phyloP scores from a whole-genome alignment of 2,888 invertebrate genomes.

The Hypselothyrea guttata region DNA sequence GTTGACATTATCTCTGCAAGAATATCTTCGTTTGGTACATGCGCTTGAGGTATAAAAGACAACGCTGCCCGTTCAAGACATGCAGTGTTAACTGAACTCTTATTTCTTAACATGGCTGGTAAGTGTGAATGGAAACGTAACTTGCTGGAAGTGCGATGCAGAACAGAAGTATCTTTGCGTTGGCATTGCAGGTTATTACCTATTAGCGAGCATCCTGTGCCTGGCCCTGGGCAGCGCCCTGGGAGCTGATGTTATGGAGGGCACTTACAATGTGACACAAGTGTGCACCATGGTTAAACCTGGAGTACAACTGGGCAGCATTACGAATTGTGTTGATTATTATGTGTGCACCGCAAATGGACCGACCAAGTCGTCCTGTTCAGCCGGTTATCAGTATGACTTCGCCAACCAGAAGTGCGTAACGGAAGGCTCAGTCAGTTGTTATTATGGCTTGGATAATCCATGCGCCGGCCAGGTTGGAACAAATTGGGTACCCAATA shows the following conservation, averaged over 20 bases:
- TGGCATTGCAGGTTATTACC: constrained; percentile 36
- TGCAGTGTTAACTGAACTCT: constrained; percentile 24
- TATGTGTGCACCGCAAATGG: constrained; percentile 38
- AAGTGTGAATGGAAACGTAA: constrained; percentile 11
- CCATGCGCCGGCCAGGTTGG: constrained; percentile 27
- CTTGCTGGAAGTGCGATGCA: background rate
- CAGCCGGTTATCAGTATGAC: constrained; percentile 31
- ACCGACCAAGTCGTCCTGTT: constrained; percentile 29
- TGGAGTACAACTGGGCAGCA: constrained; percentile 51
- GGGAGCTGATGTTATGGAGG: constrained; percentile 35
- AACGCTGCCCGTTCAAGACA: constrained; percentile 6
- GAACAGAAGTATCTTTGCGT: background rate
- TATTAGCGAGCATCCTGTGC: constrained; percentile 47
- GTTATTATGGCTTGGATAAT: constrained; percentile 43
- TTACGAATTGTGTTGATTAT: constrained; percentile 46
- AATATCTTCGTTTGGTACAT: background rate
- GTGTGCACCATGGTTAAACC: constrained; percentile 34
- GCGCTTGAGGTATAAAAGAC: constrained; percentile 31
- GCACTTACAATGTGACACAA: constrained; percentile 60
- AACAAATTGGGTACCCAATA: constrained; percentile 38
- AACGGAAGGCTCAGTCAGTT: constrained; percentile 27
- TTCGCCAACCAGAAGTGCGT: constrained; percentile 13
- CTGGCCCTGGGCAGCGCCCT: constrained; percentile 35
- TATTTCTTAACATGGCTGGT: constrained; percentile 25
- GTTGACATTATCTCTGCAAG: background rate